Conservation (phyloP, 2,888 invertebrate species). For the Abrostola tripartita region DNA sequence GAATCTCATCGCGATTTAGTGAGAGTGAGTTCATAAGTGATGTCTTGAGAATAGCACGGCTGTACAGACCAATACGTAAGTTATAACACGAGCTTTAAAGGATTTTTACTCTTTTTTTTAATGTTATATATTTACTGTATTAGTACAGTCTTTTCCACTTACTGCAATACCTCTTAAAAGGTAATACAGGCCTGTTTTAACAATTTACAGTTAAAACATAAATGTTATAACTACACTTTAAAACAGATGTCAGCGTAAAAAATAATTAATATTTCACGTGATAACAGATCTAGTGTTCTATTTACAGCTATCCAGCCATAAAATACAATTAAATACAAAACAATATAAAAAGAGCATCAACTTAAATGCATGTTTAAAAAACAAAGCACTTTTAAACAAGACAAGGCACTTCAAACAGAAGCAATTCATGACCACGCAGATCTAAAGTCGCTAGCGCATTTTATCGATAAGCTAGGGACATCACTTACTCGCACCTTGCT, state of each 20-base stretch:
- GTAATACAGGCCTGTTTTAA: too few relatives aligned
- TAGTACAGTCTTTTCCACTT: too few relatives aligned
- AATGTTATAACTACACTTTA: too few relatives aligned
- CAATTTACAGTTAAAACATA: too few relatives aligned
- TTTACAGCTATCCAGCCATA: not conserved
- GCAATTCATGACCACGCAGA: slow-evolving; percentile 34
- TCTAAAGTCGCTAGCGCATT: slow-evolving; percentile 57
- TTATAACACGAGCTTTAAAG: not conserved
- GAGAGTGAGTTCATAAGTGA: too few relatives aligned
- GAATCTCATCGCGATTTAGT: too few relatives aligned
- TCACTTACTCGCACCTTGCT: slow-evolving; percentile 86
- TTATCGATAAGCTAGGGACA: slow-evolving; percentile 79
- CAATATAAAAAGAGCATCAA: slow-evolving; percentile 13
- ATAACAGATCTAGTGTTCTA: not conserved
- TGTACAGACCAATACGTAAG: not conserved
- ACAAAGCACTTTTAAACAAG: slow-evolving; percentile 32
- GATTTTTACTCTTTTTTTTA: too few relatives aligned
- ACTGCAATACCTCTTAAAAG: too few relatives aligned
- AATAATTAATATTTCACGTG: not conserved
- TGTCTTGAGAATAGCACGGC: too few relatives aligned
- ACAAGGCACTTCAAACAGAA: slow-evolving; percentile 19
- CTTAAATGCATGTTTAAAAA: slow-evolving; percentile 27
- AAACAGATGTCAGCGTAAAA: too few relatives aligned
- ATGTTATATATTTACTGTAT: too few relatives aligned
- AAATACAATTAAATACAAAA: slow-evolving; percentile 10